Evolutionary conservation across 2,113 vertebrate species (phyloP).

Genomic region (Tragelaphus strepsiceros): DNA sequence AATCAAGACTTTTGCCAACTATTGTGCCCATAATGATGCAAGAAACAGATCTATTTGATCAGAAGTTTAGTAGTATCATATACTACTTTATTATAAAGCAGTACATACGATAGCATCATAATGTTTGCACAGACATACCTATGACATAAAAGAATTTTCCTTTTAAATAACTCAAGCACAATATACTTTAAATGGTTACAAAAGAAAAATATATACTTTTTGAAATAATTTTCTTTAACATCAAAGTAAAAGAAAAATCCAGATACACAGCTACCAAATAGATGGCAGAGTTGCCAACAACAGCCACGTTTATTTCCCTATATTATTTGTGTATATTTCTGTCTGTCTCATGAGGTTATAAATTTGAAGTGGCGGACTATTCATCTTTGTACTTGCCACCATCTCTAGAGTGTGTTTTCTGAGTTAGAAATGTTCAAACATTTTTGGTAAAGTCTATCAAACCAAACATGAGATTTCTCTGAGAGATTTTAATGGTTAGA

Average conservation of each 20-base stretch:
- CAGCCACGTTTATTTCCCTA: neutral
- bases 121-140: neutral
- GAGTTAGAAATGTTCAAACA: neutral
- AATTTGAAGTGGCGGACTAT: neutral
- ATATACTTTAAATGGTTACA: neutral
- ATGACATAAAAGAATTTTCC: neutral
- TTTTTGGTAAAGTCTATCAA: constrained; percentile 5
- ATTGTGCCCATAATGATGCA: neutral
- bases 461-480: constrained; percentile 11
- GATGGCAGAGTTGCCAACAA: neutral
- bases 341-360: neutral
- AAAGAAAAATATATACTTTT: neutral
- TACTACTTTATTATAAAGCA: neutral
- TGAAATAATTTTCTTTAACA: neutral
- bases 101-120: neutral
- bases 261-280: neutral
- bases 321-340: neutral
- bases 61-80: neutral
- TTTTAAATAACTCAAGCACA: neutral
- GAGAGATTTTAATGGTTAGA: constrained; percentile 44
- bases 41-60: neutral
- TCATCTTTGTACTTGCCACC: neutral
- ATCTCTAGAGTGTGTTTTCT: neutral
- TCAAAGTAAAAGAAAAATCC: neutral
- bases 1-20: neutral